These are phyloP conservation scores for Uropetala carovei DNA, from an alignment of 2,888 invertebrate genomes.

Conservation along the genomic window DNA sequence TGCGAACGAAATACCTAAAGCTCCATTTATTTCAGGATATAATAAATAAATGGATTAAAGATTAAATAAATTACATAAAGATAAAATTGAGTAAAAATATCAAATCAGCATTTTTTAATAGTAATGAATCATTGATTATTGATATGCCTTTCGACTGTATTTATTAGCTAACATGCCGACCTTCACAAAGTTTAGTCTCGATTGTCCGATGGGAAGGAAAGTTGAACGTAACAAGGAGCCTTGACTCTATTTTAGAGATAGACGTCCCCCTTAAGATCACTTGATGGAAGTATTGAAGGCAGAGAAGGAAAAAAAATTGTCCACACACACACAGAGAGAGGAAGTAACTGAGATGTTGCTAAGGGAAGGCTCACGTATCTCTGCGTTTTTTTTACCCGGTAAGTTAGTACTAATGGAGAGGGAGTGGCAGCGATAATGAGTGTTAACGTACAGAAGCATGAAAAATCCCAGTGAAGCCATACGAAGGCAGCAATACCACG, in stretches of 20 bases:
- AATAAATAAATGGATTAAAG: too few relatives aligned
- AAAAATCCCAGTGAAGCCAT: background rate
- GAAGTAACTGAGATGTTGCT: background rate
- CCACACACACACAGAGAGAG: background rate
- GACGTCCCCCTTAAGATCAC: background rate
- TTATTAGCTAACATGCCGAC: background rate
- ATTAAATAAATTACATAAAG: too few relatives aligned
- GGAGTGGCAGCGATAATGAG: slow-evolving; percentile 23
- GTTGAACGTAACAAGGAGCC: background rate
- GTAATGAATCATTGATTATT: too few relatives aligned
- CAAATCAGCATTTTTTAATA: too few relatives aligned
- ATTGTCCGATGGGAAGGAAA: background rate
- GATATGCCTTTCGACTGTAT: too few relatives aligned
- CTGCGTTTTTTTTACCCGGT: background rate
- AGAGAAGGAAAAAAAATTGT: background rate
- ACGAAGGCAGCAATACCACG: background rate
- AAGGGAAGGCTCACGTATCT: background rate
- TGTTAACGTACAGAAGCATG: background rate
- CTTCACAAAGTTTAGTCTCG: background rate
- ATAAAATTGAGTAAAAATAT: too few relatives aligned
- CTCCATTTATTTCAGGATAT: too few relatives aligned
- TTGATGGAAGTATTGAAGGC: background rate
- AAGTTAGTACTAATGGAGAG: slow-evolving; percentile 17
- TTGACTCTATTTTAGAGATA: background rate
- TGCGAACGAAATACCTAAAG: too few relatives aligned